Conservation (phyloP, 1,140 invertebrate genomes). For the Drosophila paulistorum region DNA sequence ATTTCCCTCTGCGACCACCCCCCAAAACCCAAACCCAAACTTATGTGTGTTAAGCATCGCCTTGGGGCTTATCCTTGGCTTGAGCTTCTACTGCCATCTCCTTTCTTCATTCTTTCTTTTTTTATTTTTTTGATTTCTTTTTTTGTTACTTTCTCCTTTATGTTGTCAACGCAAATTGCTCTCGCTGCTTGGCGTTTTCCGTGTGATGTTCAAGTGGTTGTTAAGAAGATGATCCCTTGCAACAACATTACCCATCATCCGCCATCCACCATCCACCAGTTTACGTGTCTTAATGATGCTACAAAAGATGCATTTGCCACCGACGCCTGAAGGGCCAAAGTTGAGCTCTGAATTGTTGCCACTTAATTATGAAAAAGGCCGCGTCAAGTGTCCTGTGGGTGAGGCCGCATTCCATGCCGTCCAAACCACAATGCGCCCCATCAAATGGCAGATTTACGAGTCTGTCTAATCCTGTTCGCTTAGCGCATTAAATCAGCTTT, state of each 20-base stretch:
- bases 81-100: slow-evolving; percentile 34
- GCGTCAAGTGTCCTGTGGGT: slow-evolving; percentile 49
- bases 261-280: slow-evolving; percentile 13
- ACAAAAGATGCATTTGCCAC: slow-evolving; percentile 42
- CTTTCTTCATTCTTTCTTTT: slow-evolving; percentile 18
- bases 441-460: slow-evolving; percentile 59
- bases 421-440: slow-evolving; percentile 44
- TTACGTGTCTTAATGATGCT: slow-evolving; percentile 77
- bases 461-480: slow-evolving; percentile 66
- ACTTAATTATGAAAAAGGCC: slow-evolving; percentile 77
- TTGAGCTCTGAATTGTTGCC: slow-evolving; percentile 22
- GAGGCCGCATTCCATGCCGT: not conserved
- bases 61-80: slow-evolving; percentile 48
- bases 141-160: slow-evolving; percentile 17
- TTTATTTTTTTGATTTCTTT: not conserved
- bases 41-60: slow-evolving; percentile 42
- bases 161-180: slow-evolving; percentile 74
- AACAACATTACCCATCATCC: slow-evolving; percentile 3
- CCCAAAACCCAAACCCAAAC: not conserved
- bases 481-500: slow-evolving; percentile 73
- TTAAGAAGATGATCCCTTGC: slow-evolving; percentile 60
- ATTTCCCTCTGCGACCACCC: not conserved
- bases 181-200: slow-evolving; percentile 52
- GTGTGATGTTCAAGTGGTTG: slow-evolving; percentile 78
- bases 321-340: slow-evolving; percentile 31